Conservation (phyloP, 2,113 vertebrate species). For the Onychostoma macrolepis region DNA sequence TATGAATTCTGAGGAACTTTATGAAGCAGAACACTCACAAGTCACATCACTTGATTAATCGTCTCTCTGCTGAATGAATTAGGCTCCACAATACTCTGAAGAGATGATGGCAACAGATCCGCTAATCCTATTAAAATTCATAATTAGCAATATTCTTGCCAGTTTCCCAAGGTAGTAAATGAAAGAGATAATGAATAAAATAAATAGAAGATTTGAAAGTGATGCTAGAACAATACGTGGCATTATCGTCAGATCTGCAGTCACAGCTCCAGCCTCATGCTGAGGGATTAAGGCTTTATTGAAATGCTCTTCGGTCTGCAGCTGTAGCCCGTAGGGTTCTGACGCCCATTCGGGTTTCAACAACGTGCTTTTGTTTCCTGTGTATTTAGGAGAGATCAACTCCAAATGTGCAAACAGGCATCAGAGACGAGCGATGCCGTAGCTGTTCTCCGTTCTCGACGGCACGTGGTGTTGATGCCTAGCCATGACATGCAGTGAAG, state of each 20-base stretch:
- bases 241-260: constrained; percentile 60
- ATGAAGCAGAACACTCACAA: constrained; percentile 53
- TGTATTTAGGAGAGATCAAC: constrained; percentile 6
- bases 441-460: neutral
- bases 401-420: constrained; percentile 28
- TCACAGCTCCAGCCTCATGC: constrained; percentile 23
- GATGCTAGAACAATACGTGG: constrained; percentile 61
- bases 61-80: constrained; percentile 65
- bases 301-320: neutral
- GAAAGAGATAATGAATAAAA: constrained; percentile 38
- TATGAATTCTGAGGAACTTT: constrained; percentile 24
- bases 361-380: constrained; percentile 52
- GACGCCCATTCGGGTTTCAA: neutral
- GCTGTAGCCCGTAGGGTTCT: constrained; percentile 9
- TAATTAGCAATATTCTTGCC: constrained; percentile 65
- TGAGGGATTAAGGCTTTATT: constrained; percentile 52
- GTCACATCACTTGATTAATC: constrained; percentile 61
- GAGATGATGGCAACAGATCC: constrained; percentile 65
- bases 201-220: constrained; percentile 61
- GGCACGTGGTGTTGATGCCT: neutral
- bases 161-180: constrained; percentile 57
- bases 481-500: neutral
- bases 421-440: neutral
- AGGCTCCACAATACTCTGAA: constrained; percentile 61
- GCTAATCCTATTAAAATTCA: constrained; percentile 72